Conservation (phyloP, 2,888 invertebrate genomes). For the Pogonocherus hispidulus region DNA sequence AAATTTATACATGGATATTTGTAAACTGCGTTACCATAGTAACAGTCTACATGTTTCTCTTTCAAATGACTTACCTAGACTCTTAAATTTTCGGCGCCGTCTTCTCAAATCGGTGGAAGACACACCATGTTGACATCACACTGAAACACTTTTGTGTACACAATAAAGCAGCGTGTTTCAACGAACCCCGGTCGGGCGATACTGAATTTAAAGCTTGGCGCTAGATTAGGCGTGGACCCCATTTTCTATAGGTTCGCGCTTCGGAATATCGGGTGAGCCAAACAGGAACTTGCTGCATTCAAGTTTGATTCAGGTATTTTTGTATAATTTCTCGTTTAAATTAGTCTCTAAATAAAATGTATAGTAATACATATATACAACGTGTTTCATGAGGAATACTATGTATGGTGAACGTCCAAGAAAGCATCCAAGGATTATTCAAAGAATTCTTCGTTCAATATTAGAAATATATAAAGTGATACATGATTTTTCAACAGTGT, state of each 20-base stretch:
- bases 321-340: not conserved
- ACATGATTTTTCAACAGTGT: too few species aligned
- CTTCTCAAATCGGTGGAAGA: slow-evolving; percentile 12
- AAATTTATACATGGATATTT: too few species aligned
- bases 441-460: too few species aligned
- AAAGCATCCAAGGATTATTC: too few species aligned
- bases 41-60: not conserved
- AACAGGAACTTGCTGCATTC: too few species aligned
- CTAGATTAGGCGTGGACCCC: slow-evolving; percentile 14
- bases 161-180: slow-evolving; percentile 22
- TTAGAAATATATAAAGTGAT: too few species aligned
- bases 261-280: slow-evolving; percentile 7
- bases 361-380: too few species aligned
- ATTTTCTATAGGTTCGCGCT: slow-evolving; percentile 8
- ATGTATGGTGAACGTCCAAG: too few species aligned
- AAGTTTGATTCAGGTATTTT: not conserved
- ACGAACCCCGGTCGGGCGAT: slow-evolving; percentile 10
- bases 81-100: not conserved
- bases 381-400: too few species aligned
- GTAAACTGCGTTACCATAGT: too few species aligned
- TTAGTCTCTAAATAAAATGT: too few species aligned
- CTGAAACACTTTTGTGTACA: slow-evolving; percentile 19
- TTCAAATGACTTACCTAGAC: not conserved
- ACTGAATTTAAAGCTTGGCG: slow-evolving; percentile 33
- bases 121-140: slow-evolving; percentile 3